Conservation (phyloP, 2,113 vertebrate genomes). For the Myocastor coypus region DNA sequence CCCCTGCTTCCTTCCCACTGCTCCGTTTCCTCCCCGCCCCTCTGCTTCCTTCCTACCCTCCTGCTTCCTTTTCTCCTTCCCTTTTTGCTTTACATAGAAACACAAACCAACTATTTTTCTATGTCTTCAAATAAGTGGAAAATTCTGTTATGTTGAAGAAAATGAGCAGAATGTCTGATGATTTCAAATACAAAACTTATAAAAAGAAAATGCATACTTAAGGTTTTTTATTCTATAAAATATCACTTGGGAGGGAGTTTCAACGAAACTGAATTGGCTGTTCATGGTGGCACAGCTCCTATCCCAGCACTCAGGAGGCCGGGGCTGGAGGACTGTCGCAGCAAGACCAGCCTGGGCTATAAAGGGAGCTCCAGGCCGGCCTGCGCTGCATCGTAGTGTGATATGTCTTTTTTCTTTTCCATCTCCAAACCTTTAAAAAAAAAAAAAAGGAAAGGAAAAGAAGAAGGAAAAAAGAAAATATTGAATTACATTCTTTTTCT, state of each 20-base stretch:
- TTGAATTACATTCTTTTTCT: constrained; percentile 38
- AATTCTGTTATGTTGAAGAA: constrained; percentile 61
- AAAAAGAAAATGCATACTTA: constrained; percentile 54
- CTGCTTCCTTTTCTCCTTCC: not conserved
- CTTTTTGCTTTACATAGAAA: not conserved
- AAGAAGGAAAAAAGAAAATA: not conserved
- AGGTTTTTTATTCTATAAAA: not conserved
- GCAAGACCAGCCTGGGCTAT: too few species aligned
- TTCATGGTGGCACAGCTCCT: too few species aligned
- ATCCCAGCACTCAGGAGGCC: too few species aligned
- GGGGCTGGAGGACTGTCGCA: too few species aligned
- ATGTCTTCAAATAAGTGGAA: constrained; percentile 54
- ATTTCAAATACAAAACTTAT: constrained; percentile 56
- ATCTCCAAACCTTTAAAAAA: too few species aligned
- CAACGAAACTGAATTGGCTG: not conserved
- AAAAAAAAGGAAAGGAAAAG: too few species aligned
- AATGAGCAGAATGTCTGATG: constrained; percentile 57
- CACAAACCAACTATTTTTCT: not conserved
- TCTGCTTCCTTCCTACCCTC: not conserved
- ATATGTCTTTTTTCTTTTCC: too few species aligned
- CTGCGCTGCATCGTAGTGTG: too few species aligned
- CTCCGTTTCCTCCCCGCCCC: not conserved
- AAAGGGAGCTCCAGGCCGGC: too few species aligned
- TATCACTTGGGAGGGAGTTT: constrained; percentile 11
- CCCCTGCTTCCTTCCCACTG: not conserved